Percentiles rank a stretch among this genome's conserved stretches.
Evolutionary conservation across 2,113 vertebrate species (phyloP).

Genomic region (Gasterosteus aculeatus): DNA sequence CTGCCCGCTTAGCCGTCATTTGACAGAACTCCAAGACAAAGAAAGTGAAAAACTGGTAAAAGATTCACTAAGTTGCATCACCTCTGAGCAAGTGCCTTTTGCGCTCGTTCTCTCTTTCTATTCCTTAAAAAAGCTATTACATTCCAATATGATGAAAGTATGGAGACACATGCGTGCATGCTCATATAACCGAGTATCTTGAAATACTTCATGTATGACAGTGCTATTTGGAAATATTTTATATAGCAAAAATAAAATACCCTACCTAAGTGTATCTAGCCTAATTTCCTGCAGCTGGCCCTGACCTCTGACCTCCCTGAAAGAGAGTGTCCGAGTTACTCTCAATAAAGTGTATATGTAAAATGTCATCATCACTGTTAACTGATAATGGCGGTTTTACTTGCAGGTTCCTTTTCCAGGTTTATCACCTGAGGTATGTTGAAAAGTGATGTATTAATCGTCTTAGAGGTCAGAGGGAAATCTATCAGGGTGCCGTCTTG

Average conservation of each 20-base stretch:
- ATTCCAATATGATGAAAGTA: background rate
- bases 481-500: slow-evolving; percentile 32
- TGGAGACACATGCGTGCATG: background rate
- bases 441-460: background rate
- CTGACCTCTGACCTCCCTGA: slow-evolving; percentile 14
- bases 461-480: slow-evolving; percentile 58
- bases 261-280: background rate
- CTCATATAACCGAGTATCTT: background rate
- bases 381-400: background rate
- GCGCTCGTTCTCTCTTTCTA: slow-evolving; percentile 9
- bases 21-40: background rate
- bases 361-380: background rate
- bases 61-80: slow-evolving; percentile 37
- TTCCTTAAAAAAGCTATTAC: slow-evolving; percentile 1
- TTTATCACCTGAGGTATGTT: background rate
- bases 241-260: background rate
- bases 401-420: background rate
- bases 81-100: slow-evolving; percentile 9
- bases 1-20: background rate
- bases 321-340: background rate
- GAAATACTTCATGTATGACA: background rate
- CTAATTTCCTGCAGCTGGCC: background rate
- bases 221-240: background rate
- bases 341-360: background rate
- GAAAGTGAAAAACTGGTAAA: slow-evolving; percentile 12